phyloP scores from a whole-genome alignment of 1,140 invertebrate species.

The Euglossa dilemma region DNA sequence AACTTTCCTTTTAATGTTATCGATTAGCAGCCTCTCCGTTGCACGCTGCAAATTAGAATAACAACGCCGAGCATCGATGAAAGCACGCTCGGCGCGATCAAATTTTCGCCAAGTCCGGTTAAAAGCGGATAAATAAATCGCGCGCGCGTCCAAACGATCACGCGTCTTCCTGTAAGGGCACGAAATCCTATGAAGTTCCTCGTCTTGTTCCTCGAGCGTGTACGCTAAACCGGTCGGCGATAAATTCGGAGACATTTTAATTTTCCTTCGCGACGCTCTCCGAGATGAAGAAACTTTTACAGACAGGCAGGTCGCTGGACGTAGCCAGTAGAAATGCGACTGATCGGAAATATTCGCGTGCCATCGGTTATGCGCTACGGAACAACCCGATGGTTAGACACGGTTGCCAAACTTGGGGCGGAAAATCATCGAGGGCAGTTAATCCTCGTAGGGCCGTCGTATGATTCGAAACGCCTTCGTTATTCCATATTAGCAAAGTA shows the following conservation, averaged over 20 bases:
- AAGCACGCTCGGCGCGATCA: not conserved
- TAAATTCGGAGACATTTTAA: not conserved
- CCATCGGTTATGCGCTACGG: no score
- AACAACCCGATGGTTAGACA: not conserved
- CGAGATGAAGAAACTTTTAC: not conserved
- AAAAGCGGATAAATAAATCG: not conserved
- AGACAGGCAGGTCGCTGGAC: not conserved
- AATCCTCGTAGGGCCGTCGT: not conserved
- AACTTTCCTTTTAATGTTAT: not conserved
- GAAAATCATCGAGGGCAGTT: not conserved
- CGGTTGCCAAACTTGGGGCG: not conserved
- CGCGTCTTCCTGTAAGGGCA: not conserved
- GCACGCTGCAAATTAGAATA: not conserved
- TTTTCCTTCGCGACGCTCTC: not conserved
- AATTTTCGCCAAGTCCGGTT: not conserved
- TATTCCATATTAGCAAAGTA: slow-evolving; percentile 27
- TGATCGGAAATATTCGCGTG: not conserved
- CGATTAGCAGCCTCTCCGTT: not conserved
- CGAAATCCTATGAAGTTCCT: not conserved
- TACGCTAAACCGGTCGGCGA: not conserved
- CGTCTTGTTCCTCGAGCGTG: not conserved
- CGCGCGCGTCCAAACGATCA: not conserved
- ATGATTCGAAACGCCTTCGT: slow-evolving; percentile 7
- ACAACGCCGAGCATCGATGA: not conserved
- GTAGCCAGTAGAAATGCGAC: not conserved